Base-by-base conservation (phyloP, 2,113 vertebrate species). In the Agelaius tricolor region DNA sequence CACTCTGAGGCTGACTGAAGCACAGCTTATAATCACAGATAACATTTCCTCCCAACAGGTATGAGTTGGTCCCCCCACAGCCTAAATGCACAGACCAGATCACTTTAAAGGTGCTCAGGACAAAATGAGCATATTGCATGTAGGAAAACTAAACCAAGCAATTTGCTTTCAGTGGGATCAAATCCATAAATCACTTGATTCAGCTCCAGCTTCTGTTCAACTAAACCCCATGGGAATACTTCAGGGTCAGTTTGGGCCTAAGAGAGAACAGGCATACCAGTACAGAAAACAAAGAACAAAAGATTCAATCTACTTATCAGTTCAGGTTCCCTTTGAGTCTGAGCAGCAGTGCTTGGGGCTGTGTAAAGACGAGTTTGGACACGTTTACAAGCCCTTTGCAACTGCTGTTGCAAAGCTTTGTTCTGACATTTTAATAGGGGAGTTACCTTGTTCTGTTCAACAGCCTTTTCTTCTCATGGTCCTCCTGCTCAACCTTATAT, bases 361-460 rank as follows among this genome's bases (percentile, higher is more conserved):
- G 68, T 62, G 69, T 71, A 51, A 84, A 84, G 76, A 62, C 16
- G 1, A 75, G 90, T 66, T 91, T 33, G 43, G 43, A 77, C 90
- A 72, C 3, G 80, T 72, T 84, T 75, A 81, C 49, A 73, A 73
- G 81, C 62, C 39, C 1, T 1, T 52, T 75, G 21, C 47, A 65
- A 86, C 72, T 84, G 44, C 52, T 7, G 1, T 69, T 89, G 54
- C 86, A 80, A 51, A 90, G 85, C 63, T 91, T 96, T 89, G 52
- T 78, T 93, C 91, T 84, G 44, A 63, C n/a, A 51, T 94, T 95
- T 89, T 84, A 96, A 86, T 58, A 89, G 84, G 73, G 88, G 55
- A 95, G 88, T 88, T 94, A 86, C 84, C 86, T 71, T 83, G 44
- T 31, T 81, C 77, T 76, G 52, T 47, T 94, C 62, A 73, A 55